phyloP scores from a whole-genome alignment of 53 echinoderm and acorn worm species.

The Actinopyga echinites region DNA sequence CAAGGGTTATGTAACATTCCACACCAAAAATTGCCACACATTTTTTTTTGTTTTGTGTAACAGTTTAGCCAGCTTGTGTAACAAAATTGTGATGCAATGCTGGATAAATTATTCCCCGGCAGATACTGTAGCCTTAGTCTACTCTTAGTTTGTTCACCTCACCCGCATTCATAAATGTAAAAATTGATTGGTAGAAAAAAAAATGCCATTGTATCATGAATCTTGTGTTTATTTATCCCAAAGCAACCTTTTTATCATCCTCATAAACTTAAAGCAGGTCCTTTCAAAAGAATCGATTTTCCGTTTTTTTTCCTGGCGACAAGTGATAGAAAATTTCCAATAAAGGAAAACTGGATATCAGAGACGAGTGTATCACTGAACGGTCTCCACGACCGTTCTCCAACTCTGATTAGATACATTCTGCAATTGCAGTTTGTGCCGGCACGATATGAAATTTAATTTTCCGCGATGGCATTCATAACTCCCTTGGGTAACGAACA shows the following conservation, averaged over 20 bases:
- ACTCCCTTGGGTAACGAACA: slow-evolving; percentile 24
- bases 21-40: too few species aligned
- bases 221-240: not conserved
- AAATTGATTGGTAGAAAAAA: too few species aligned
- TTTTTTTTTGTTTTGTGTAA: too few species aligned
- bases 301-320: not conserved
- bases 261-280: slow-evolving; percentile 9
- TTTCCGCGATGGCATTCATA: slow-evolving; percentile 24
- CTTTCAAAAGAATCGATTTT: slow-evolving; percentile 12
- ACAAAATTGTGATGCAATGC: too few species aligned
- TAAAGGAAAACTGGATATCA: not conserved
- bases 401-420: slow-evolving; percentile 6
- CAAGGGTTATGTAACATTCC: too few species aligned
- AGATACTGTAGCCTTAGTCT: too few species aligned
- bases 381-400: not conserved
- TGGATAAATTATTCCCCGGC: too few species aligned
- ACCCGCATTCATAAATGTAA: too few species aligned
- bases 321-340: too few species aligned
- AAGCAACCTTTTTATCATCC: slow-evolving; percentile 4
- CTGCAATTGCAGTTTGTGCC: slow-evolving; percentile 5
- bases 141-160: too few species aligned
- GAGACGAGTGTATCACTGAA: not conserved
- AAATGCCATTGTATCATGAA: too few species aligned
- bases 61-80: too few species aligned
- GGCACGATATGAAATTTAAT: slow-evolving; percentile 18